Evolutionary conservation across 2,113 vertebrate species (phyloP).

Genomic region (Actinemys pallida): DNA sequence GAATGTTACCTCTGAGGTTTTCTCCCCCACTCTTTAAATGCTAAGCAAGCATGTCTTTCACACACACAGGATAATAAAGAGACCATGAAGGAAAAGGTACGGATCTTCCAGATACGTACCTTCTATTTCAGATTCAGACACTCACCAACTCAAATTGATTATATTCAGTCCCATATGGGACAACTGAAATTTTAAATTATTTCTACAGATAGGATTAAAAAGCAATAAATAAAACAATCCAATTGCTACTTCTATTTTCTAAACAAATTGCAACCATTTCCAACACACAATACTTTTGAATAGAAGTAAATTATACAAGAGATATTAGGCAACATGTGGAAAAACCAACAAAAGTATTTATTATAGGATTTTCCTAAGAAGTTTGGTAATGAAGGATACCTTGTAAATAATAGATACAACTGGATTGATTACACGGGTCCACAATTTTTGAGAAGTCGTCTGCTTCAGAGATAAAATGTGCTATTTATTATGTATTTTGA

Average conservation of each 20-base stretch:
- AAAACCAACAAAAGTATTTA: neutral
- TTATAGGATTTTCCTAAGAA: neutral
- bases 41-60: neutral
- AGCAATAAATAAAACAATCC: neutral
- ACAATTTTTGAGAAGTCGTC: too few relatives aligned
- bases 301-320: neutral
- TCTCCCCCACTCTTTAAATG: neutral
- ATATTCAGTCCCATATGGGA: neutral
- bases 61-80: neutral
- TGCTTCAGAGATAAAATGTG: too few relatives aligned
- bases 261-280: neutral
- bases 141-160: neutral
- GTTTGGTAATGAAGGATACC: neutral
- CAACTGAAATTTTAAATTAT: neutral
- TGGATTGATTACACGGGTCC: neutral
- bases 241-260: neutral
- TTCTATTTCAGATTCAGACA: neutral
- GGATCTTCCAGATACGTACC: neutral
- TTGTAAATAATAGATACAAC: neutral
- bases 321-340: neutral
- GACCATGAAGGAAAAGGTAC: neutral
- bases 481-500: too few relatives aligned
- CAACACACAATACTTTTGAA: neutral
- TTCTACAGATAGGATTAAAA: neutral
- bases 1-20: neutral